A percentile compares a stretch with the other conserved stretches of the same genome.
phyloP scores from a whole-genome alignment of 2,888 invertebrate genomes.

The Rhagium mordax region DNA sequence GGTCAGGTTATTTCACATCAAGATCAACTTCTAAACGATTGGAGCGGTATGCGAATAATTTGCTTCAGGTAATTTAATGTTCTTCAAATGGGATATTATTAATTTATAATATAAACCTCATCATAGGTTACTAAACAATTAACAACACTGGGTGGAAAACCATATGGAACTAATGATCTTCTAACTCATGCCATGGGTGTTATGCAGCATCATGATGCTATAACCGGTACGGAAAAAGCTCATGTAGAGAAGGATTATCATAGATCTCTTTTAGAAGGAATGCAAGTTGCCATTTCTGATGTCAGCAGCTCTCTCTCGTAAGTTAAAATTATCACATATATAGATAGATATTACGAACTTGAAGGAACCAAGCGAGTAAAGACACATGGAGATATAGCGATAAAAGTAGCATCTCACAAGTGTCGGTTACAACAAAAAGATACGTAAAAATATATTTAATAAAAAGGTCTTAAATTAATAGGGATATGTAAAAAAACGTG shows the following conservation, averaged over 20 bases:
- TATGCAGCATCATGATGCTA: slow-evolving; percentile 93
- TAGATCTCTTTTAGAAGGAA: slow-evolving; percentile 76
- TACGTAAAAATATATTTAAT: too few relatives aligned
- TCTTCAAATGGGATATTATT: too few relatives aligned
- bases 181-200: slow-evolving; percentile 77
- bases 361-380: too few relatives aligned
- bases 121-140: slow-evolving; percentile 80
- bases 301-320: slow-evolving; percentile 11
- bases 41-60: slow-evolving; percentile 71
- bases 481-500: too few relatives aligned
- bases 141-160: slow-evolving; percentile 72
- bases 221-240: slow-evolving; percentile 89
- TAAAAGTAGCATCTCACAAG: too few relatives aligned
- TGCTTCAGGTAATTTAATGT: slow-evolving; percentile 70
- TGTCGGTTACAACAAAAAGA: too few relatives aligned
- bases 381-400: too few relatives aligned
- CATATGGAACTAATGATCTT: slow-evolving; percentile 63
- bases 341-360: too few relatives aligned
- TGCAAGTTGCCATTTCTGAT: slow-evolving; percentile 59
- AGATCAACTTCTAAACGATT: slow-evolving; percentile 74
- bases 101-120: too few relatives aligned
- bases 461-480: too few relatives aligned
- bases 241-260: slow-evolving; percentile 91
- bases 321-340: not conserved
- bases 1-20: slow-evolving; percentile 82